Evolutionary conservation across 1,140 invertebrate genomes (phyloP).

Genomic region (Choristoneura fumiferana): DNA sequence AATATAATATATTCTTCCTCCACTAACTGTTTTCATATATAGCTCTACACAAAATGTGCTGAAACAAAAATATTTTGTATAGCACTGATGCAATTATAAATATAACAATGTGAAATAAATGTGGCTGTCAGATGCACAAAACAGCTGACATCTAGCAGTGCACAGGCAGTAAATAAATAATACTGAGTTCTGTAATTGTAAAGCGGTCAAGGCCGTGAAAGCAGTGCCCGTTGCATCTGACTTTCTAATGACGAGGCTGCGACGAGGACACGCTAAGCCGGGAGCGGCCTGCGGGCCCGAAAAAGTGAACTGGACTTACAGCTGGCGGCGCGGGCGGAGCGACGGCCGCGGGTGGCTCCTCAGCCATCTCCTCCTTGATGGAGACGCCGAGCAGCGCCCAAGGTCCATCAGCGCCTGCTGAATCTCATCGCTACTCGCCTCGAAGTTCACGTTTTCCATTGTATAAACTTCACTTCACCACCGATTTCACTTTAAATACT

Average conservation of each 20-base stretch:
- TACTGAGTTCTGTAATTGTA: neutral
- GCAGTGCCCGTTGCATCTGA: neutral
- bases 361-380: slow-evolving; percentile 69
- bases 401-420: slow-evolving; percentile 73
- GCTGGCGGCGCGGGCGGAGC: slow-evolving; percentile 25
- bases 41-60: no score
- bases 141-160: slow-evolving; percentile 1
- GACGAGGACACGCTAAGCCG: neutral
- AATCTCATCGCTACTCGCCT: slow-evolving; percentile 62
- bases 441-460: slow-evolving; percentile 65
- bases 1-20: no score
- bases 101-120: neutral
- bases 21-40: no score
- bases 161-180: slow-evolving; percentile 6
- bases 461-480: slow-evolving; percentile 24
- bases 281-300: neutral
- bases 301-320: slow-evolving; percentile 27
- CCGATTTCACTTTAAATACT: slow-evolving; percentile 35
- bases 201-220: slow-evolving; percentile 4
- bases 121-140: slow-evolving; percentile 7
- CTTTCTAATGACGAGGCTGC: slow-evolving; percentile 11
- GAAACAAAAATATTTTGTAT: neutral
- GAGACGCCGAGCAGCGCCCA: slow-evolving; percentile 67
- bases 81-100: neutral
- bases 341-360: slow-evolving; percentile 45